phyloP scores from a whole-genome alignment of 2,113 vertebrate genomes.

The Melanotaenia duboulayi region DNA sequence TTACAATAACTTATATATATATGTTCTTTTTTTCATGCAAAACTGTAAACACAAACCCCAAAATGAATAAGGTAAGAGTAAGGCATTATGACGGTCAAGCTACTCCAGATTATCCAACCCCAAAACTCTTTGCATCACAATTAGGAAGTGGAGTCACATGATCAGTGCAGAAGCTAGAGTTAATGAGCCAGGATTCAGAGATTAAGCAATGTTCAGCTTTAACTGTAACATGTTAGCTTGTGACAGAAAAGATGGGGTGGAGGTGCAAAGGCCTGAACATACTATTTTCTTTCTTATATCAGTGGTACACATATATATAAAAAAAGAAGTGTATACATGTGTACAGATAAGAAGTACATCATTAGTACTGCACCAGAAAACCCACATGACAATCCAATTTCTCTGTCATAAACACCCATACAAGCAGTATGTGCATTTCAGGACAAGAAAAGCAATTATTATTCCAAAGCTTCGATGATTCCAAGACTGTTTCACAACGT shows the following conservation, averaged over 20 bases:
- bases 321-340: conserved; percentile 48
- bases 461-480: neutral
- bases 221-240: conserved; percentile 16
- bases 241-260: conserved; percentile 11
- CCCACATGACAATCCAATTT: conserved; percentile 40
- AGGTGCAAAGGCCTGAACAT: conserved; percentile 56
- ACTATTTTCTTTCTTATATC: conserved; percentile 28
- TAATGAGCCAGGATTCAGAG: conserved; percentile 27
- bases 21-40: conserved; percentile 76
- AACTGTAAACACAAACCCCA: conserved; percentile 66
- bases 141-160: conserved; percentile 47
- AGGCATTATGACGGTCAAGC: conserved; percentile 77
- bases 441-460: conserved; percentile 5
- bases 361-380: conserved; percentile 27
- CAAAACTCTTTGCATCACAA: conserved; percentile 43
- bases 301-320: conserved; percentile 68
- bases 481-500: conserved; percentile 30
- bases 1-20: conserved; percentile 71
- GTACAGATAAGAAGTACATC: conserved; percentile 37
- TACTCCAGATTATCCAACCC: conserved; percentile 65
- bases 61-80: conserved; percentile 67
- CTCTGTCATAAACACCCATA: conserved; percentile 5
- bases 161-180: conserved; percentile 50
- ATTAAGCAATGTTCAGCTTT: conserved; percentile 28
- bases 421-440: conserved; percentile 53